These are phyloP conservation scores for Rhopalosiphum nymphaeae DNA, from an alignment of 2,888 invertebrate genomes.

Conservation along the genomic window DNA sequence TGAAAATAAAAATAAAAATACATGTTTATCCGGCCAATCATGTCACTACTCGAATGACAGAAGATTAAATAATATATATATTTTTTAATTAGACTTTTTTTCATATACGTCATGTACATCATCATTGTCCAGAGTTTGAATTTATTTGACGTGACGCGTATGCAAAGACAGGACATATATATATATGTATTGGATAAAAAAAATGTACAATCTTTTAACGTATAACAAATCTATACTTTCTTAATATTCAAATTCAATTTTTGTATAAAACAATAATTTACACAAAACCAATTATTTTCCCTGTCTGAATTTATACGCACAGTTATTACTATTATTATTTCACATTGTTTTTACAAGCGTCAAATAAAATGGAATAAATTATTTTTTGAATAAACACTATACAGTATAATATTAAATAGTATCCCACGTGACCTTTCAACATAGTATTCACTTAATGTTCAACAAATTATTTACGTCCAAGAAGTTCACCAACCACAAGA, in stretches of 20 bases:
- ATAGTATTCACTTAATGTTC: neutral
- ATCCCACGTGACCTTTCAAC: conserved; percentile 3
- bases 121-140: neutral
- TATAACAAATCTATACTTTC: conserved; percentile 2
- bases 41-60: neutral
- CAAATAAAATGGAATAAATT: conserved; percentile 5
- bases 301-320: neutral
- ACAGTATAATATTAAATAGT: neutral
- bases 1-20: neutral
- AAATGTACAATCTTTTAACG: neutral
- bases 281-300: conserved; percentile 49
- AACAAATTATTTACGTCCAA: neutral
- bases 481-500: neutral
- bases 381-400: neutral
- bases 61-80: conserved; percentile 11
- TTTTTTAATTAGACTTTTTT: conserved; percentile 18
- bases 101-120: neutral
- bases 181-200: neutral
- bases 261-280: neutral
- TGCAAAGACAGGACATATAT: neutral
- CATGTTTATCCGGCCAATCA: conserved; percentile 23
- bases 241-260: neutral
- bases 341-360: neutral
- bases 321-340: conserved; percentile 5
- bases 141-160: conserved; percentile 28